A percentile compares a stretch with the other conserved stretches of the same genome.
Evolutionary conservation across 2,888 invertebrate species (phyloP).

Genomic region (Cryptophagus acutangulus): DNA sequence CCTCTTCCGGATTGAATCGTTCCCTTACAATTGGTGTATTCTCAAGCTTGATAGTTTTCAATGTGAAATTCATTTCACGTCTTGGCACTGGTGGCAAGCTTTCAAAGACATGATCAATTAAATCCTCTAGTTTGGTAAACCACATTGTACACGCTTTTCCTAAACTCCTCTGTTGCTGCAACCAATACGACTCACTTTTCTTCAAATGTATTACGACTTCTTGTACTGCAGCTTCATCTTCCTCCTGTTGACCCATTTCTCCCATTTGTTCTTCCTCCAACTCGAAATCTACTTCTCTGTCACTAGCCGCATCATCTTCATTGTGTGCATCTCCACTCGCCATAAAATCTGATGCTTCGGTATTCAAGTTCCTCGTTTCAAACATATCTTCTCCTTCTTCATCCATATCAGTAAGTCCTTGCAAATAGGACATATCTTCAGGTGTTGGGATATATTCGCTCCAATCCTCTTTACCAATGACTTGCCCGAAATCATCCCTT

Average conservation of each 20-base stretch:
- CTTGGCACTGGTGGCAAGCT: slow-evolving; percentile 39
- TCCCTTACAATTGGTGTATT: slow-evolving; percentile 35
- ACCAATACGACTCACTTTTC: slow-evolving; percentile 35
- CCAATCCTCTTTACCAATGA: slow-evolving; percentile 43
- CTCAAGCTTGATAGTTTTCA: slow-evolving; percentile 33
- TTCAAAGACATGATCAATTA: slow-evolving; percentile 38
- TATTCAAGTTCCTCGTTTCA: neutral
- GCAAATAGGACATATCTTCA: neutral
- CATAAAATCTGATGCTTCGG: slow-evolving; percentile 4
- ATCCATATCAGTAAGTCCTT: slow-evolving; percentile 9
- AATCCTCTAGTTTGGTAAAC: slow-evolving; percentile 36
- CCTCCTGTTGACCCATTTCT: slow-evolving; percentile 7
- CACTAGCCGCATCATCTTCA: slow-evolving; percentile 9
- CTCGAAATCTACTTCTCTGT: slow-evolving; percentile 4
- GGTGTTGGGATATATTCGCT: slow-evolving; percentile 20
- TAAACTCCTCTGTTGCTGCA: slow-evolving; percentile 29
- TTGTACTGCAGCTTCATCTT: too few species aligned
- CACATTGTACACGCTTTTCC: slow-evolving; percentile 40
- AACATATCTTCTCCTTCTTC: slow-evolving; percentile 12
- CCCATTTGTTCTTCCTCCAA: slow-evolving; percentile 11
- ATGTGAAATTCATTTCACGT: slow-evolving; percentile 26
- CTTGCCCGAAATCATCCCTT: slow-evolving; percentile 38
- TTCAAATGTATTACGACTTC: slow-evolving; percentile 10
- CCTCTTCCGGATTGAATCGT: slow-evolving; percentile 32
- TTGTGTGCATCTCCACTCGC: neutral